Evolutionary conservation across 1,140 invertebrate species (phyloP), one percentile per base, ranked within the genome.

Genomic region (Acromyrmex heyeri): DNA sequence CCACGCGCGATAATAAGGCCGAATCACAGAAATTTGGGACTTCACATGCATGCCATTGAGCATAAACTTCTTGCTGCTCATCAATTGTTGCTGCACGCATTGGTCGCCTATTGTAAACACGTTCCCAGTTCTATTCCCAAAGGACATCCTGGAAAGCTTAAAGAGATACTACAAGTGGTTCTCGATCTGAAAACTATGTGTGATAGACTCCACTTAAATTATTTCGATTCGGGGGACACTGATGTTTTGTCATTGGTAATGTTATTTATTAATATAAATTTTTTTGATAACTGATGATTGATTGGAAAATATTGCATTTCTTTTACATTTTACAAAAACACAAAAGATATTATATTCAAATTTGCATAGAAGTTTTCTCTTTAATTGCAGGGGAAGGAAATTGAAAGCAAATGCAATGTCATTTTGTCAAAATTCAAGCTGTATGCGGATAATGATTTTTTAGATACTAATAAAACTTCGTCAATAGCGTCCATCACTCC

Each of bases 61-160:
- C 94, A 94, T 10, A 95, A 95, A 79, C 72, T 95, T 16, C 90
- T 94, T 0, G 88, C 91, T 30, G 87, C 93, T 27, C 93, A 95
- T 91, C 95, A 95, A n/a, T 79, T 95, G 38, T 70, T 95, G 34
- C 76, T 95, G 14, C 91, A 94, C 76, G 95, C 94, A 50, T 87
- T 95, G 27, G 92, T 48, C 73, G 93, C 94, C 62, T 95, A 95
- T 85, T 94, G 90, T 21, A 95, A 94, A 62, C 95, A 95, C 81
- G 93, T 95, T 89, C 94, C 94, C 0, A 93, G 89, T 61, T 94
- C 94, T 21, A 92, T 93, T 27, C 48, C 93, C 16, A 94, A 93
- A 87, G 92, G 92, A 50, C 91, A 95, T 79, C 91, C 94, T 16
- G 93, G 92, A 57, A 95, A 95, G 67, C 77, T 95, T 14, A 93